Base-by-base conservation (phyloP, 2,797 vertebrate genomes). In the Oryzias sinensis region DNA sequence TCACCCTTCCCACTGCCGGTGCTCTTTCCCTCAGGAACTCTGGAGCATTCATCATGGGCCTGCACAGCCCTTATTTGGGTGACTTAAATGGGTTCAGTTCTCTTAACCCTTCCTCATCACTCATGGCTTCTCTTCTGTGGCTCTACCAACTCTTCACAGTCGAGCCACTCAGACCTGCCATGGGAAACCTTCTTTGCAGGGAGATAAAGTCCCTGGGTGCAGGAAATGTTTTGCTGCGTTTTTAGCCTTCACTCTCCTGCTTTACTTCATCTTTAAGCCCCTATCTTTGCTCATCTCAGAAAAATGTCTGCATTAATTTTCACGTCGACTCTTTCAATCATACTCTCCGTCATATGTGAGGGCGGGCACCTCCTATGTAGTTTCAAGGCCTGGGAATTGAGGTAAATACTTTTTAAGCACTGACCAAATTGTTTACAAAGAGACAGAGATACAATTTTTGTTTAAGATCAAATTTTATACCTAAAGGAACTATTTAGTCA, bases 71-170 rank as follows among this genome's bases (percentile, higher is more conserved):
- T 91, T 92, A 89, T 92, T 92, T 92, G 90, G 91, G 89, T 89
- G 90, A 92, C 90, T 92, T 92, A 92, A 92, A 92, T 90, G 87
- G 91, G 91, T 93, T 93, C 91, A 92, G 84, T 91, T 92, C 91
- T 92, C 91, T 93, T 93, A 93, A 93, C 91, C 91, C 78, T 56
- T 88, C 87, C 83, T 87, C 90, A 92, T 92, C 81, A 90, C 87
- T 92, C 91, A 91, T 70, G 80, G 60, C 82, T 83, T 87, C 80
- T 82, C 75, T 85, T 80, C 69, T 47, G 74, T 71, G 83, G 71
- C 81, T 83, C 76, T 83, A 86, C 65, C 74, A 37, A 60, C 81
- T 68, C 65, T 79, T 87, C 75, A 76, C 76, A 68, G 81, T 65
- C 15, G 62, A 77, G 81, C 65, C 76, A 76, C 87, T 73, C 83